Base-by-base conservation (phyloP, 2,888 invertebrate genomes). In the Marasmarcha lunaedactyla region DNA sequence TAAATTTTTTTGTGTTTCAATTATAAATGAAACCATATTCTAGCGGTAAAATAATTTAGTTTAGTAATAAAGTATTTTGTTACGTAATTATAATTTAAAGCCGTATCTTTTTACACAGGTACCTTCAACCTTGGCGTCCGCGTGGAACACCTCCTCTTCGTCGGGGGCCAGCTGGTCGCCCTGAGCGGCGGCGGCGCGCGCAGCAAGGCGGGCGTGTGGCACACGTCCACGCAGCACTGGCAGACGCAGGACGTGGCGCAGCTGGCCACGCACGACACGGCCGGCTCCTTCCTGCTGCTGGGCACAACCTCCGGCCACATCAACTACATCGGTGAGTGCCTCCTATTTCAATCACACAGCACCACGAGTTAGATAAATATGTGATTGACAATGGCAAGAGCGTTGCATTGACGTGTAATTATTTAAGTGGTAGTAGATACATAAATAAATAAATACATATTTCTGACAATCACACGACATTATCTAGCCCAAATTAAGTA, bases 201-300 rank as follows among this genome's bases (percentile, higher is more conserved):
- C 6, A 77, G 78, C 46, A 97, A 97, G 76, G 94, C 98, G 14
- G 98, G 98, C 1, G 98, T 98, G n/a, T 98, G 98, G 98, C 98
- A 98, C 72, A 95, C 97, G 0, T 97, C 97, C 91, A 97, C 97
- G 0, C 97, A 97, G 59, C 97, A 98, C 72, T 98, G 98, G 97
- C 98, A 98, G 84, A 79, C 95, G 33, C 97, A 97, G 67, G 97
- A 98, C 71, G 93, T 98, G 10, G 93, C 96, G 12, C 94, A 97
- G 1, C 95, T 98, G 42, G 90, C 96, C 6, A 97, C 97, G 0
- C 96, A 96, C 64, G 98, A 98, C 70, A 97, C 97, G 0, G 98
- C 98, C 14, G 98, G 98, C 0, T 97, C 96, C 0, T 97, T 98
- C 67, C 84, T 99, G 1, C 77, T 98, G 26, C 86, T 99, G 0